Evolutionary conservation across 2,113 vertebrate species (phyloP), one percentile per base, ranked within the genome.

Genomic region (Amphiprion percula): DNA sequence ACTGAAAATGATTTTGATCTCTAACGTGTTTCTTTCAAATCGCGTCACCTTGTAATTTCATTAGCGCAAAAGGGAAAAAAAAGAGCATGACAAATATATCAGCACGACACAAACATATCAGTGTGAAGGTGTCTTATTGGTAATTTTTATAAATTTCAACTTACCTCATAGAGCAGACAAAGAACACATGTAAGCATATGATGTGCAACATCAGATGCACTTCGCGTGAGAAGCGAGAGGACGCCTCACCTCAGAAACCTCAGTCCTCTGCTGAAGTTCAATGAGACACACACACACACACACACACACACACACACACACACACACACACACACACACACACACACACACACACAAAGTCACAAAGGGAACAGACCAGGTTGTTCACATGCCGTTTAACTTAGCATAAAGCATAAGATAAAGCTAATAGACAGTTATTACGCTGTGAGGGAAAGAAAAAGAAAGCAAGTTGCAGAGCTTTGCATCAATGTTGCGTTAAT

Each of bases 241-340:
- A 87, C 21, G 78, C 78, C 77, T 92, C 83, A 92, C 91, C 93
- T 93, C 92, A 93, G 88, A 94, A 94, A 94, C 92, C 93, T 92
- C 92, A 92, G 77, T 77, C 65, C 79, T 84, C 19, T 5, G 83
- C 88, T 84, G 26, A 76, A 79, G 83, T 77, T 85, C 73, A 77
- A 52, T 60, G 10, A 74, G 56, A 84, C 28, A 75, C 39, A 77
- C 39, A 63, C 28, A 70, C 70, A 64, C 56, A 78, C 70, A 75
- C 46, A 49, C 53, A 76, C 70, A 75, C 50, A 49, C 17, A 47
- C 63, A 70, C 83, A 73, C 21, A 17, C 53, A 76, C 70, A 75
- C 50, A 49, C 17, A 47, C 63, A 70, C 81, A 73, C 24, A 17
- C 53, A 76, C 70, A 75, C 50, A 49, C 17, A 47, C 63, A 70